phyloP scores from a whole-genome alignment of 1,140 invertebrate species.

The Rhynchophorus ferrugineus region DNA sequence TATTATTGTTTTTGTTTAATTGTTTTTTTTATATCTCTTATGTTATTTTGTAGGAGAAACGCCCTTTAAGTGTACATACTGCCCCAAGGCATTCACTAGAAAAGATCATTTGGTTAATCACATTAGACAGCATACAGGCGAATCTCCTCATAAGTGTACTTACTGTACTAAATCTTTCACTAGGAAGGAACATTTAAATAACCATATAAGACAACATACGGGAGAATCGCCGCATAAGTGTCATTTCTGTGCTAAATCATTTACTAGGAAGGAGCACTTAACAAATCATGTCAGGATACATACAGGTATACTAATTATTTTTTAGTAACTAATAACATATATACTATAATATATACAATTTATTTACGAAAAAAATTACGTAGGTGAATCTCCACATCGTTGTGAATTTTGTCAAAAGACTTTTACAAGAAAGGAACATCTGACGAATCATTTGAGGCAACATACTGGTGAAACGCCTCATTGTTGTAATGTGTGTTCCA shows the following conservation, averaged over 20 bases:
- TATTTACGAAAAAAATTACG: no score
- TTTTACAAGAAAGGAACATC: constrained; percentile 75
- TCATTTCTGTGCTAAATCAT: constrained; percentile 74
- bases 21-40: neutral
- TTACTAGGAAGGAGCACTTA: constrained; percentile 75
- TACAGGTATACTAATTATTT: constrained; percentile 49
- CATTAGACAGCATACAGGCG: constrained; percentile 70
- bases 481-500: constrained; percentile 63
- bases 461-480: constrained; percentile 66
- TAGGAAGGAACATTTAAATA: constrained; percentile 83
- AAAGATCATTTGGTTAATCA: constrained; percentile 69
- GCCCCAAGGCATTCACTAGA: constrained; percentile 78
- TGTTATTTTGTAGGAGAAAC: constrained; percentile 25
- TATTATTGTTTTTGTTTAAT: no score
- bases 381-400: constrained; percentile 71
- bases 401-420: constrained; percentile 75
- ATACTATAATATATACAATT: neutral
- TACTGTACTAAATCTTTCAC: constrained; percentile 78
- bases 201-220: constrained; percentile 70
- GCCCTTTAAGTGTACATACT: constrained; percentile 72
- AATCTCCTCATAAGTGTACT: constrained; percentile 65
- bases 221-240: constrained; percentile 77
- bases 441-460: constrained; percentile 67
- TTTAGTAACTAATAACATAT: neutral
- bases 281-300: constrained; percentile 66